phyloP scores from a whole-genome alignment of 2,113 vertebrate species.

The Dinomys branickii region DNA sequence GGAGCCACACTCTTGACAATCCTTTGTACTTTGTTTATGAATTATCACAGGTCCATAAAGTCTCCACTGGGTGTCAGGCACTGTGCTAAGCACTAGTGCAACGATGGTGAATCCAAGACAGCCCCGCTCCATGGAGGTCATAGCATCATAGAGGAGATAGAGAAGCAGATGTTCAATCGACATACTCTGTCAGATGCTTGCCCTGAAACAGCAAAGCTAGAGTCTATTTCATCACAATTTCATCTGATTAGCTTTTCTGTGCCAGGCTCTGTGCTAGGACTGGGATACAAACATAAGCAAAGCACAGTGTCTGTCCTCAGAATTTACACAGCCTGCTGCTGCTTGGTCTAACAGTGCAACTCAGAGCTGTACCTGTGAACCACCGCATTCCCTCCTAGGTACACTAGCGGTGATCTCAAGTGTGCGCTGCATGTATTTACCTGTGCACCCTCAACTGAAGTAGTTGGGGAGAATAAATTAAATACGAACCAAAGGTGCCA shows the following conservation, averaged over 20 bases:
- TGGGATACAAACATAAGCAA: background rate
- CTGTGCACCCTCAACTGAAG: background rate
- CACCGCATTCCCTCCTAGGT: background rate
- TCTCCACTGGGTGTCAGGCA: background rate
- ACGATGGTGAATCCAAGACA: background rate
- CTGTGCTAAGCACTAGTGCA: background rate
- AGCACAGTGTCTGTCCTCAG: background rate
- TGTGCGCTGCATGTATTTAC: background rate
- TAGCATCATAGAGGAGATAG: background rate
- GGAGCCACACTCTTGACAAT: background rate
- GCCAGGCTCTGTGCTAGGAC: background rate
- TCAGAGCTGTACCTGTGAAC: background rate
- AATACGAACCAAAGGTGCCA: slow-evolving; percentile 84
- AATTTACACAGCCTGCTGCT: background rate
- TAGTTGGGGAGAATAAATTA: background rate
- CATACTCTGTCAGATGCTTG: too few species aligned
- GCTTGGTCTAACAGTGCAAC: background rate
- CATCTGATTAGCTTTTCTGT: background rate
- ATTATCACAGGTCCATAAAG: background rate
- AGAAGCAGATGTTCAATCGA: background rate
- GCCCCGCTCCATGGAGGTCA: background rate
- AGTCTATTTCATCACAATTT: background rate
- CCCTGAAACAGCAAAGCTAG: background rate
- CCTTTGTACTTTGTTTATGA: background rate
- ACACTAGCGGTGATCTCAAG: background rate